Percentiles rank a stretch among this genome's conserved stretches.
Conservation (phyloP, 2,113 vertebrate species). For the Dendropsophus ebraccatus region DNA sequence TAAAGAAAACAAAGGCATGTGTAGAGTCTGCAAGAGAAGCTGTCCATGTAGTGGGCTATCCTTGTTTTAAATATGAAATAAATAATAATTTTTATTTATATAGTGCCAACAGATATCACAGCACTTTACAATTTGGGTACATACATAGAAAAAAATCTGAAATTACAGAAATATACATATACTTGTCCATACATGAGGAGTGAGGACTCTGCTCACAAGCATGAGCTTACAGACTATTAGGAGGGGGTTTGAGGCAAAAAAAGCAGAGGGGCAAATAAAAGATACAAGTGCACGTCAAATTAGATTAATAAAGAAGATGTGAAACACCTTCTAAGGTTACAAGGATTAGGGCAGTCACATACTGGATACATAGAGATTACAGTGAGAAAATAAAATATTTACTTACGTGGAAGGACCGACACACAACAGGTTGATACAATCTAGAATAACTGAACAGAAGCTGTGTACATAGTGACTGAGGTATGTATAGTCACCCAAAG, state of each 20-base stretch:
- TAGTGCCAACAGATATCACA: too few relatives aligned
- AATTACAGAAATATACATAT: too few relatives aligned
- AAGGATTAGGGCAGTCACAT: background rate
- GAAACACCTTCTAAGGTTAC: background rate
- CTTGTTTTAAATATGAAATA: background rate
- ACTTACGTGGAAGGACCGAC: background rate
- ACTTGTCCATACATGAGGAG: too few relatives aligned
- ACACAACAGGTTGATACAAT: background rate
- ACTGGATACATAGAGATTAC: background rate
- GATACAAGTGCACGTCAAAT: background rate
- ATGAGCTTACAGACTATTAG: too few relatives aligned
- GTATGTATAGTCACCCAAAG: background rate
- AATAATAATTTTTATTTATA: too few relatives aligned
- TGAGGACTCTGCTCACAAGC: too few relatives aligned
- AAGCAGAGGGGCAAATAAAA: too few relatives aligned
- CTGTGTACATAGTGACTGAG: background rate
- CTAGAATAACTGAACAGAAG: background rate
- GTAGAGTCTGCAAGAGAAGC: background rate
- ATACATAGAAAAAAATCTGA: too few relatives aligned
- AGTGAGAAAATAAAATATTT: background rate
- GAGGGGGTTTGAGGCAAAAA: too few relatives aligned
- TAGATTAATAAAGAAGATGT: background rate
- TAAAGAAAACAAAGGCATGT: constrained; percentile 3
- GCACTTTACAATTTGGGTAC: too few relatives aligned
- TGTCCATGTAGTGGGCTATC: background rate